phyloP scores from a whole-genome alignment of 2,888 invertebrate genomes.

The Hemithea aestivaria region DNA sequence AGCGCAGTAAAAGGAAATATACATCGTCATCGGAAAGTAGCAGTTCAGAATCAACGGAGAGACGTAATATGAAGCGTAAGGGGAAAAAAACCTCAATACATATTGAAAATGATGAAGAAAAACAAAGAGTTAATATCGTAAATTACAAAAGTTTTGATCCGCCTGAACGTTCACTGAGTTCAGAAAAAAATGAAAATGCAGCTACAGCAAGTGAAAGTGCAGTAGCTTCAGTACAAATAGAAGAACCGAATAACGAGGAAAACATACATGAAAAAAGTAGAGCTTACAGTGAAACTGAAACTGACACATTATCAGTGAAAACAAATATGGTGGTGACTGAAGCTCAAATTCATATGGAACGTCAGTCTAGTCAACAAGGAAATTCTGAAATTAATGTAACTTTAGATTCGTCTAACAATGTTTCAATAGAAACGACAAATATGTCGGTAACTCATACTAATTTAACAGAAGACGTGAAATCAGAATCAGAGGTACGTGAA shows the following conservation, averaged over 20 bases:
- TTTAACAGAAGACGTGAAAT: slow-evolving; percentile 40
- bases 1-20: slow-evolving; percentile 63
- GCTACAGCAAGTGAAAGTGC: slow-evolving; percentile 20
- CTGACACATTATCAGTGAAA: slow-evolving; percentile 68
- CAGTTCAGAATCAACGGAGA: slow-evolving; percentile 65
- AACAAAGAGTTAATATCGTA: slow-evolving; percentile 69
- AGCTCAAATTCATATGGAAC: slow-evolving; percentile 75
- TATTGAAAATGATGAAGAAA: slow-evolving; percentile 62
- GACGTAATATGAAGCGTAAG: slow-evolving; percentile 61
- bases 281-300: slow-evolving; percentile 69
- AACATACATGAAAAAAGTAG: slow-evolving; percentile 45
- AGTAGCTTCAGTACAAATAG: slow-evolving; percentile 41
- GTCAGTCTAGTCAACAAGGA: slow-evolving; percentile 61
- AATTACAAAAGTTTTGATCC: slow-evolving; percentile 57
- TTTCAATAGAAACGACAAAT: slow-evolving; percentile 66
- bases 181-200: slow-evolving; percentile 40
- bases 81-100: slow-evolving; percentile 73
- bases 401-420: slow-evolving; percentile 66
- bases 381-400: slow-evolving; percentile 68
- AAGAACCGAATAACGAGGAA: slow-evolving; percentile 45
- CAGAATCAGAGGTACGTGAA: slow-evolving; percentile 28
- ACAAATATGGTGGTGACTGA: slow-evolving; percentile 74
- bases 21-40: slow-evolving; percentile 65
- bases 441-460: slow-evolving; percentile 59
- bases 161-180: slow-evolving; percentile 35